These are phyloP conservation scores for Archips crataeganus DNA, from an alignment of 2,888 invertebrate genomes.

Conservation along the genomic window DNA sequence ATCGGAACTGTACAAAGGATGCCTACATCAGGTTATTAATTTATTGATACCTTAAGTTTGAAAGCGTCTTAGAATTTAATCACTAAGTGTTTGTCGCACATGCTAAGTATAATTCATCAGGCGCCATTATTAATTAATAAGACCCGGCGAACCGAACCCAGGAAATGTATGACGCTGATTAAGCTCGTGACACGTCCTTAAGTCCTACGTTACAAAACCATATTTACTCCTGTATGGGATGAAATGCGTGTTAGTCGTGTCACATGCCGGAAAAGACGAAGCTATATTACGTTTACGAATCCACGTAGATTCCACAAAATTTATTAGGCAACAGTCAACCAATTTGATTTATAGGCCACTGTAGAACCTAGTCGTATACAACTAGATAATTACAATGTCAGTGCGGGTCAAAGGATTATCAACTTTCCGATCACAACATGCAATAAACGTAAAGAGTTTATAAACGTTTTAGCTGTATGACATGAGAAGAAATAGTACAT, in stretches of 20 bases:
- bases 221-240: neutral
- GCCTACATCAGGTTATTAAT: no score
- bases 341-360: no score
- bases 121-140: slow-evolving; percentile 7
- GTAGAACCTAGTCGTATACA: no score
- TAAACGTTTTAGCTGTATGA: no score
- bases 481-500: no score
- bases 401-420: no score
- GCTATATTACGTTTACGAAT: neutral
- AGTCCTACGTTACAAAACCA: neutral
- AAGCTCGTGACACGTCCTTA: neutral
- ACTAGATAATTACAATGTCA: no score
- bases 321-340: no score
- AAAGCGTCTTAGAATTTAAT: neutral
- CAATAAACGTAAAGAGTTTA: no score
- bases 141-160: neutral
- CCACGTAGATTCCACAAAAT: neutral
- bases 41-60: neutral
- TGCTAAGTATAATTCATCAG: slow-evolving; percentile 6
- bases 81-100: neutral
- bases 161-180: slow-evolving; percentile 2
- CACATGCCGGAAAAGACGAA: neutral
- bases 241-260: neutral
- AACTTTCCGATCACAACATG: no score
- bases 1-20: no score